Evolutionary conservation across 2,888 invertebrate species (phyloP).

Genomic region (Agrochola litura): DNA sequence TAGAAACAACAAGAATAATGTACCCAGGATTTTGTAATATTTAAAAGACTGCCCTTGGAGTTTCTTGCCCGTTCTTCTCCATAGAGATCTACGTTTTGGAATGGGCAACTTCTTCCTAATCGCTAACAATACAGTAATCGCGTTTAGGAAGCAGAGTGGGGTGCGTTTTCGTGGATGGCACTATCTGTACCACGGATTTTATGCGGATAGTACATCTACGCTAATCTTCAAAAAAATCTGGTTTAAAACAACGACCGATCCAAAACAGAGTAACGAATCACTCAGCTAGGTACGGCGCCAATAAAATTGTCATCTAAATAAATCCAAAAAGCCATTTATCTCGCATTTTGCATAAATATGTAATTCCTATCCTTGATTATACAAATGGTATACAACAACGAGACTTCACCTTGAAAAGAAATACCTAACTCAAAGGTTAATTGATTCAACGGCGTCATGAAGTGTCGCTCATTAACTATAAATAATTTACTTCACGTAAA

Average conservation of each 20-base stretch:
- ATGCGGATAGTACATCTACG: too few relatives aligned
- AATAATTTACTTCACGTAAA: conserved; percentile 44
- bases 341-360: conserved; percentile 39
- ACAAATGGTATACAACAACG: conserved; percentile 22
- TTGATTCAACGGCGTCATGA: conserved; percentile 44
- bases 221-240: too few relatives aligned
- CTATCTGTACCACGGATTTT: too few relatives aligned
- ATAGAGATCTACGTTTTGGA: too few relatives aligned
- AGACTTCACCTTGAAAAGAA: conserved; percentile 46
- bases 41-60: too few relatives aligned
- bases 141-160: too few relatives aligned
- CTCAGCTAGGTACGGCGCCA: background rate
- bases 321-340: conserved; percentile 18
- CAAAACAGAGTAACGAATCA: background rate
- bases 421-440: conserved; percentile 57
- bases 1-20: too few relatives aligned
- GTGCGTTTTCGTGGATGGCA: too few relatives aligned
- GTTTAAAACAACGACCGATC: background rate
- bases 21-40: too few relatives aligned
- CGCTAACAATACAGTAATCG: too few relatives aligned
- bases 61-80: too few relatives aligned
- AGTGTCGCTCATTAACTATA: conserved; percentile 43
- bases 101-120: too few relatives aligned
- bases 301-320: conserved; percentile 22
- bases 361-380: conserved; percentile 30